Base-by-base conservation (phyloP, 2,113 vertebrate genomes). In the Paraplagusia blochii region DNA sequence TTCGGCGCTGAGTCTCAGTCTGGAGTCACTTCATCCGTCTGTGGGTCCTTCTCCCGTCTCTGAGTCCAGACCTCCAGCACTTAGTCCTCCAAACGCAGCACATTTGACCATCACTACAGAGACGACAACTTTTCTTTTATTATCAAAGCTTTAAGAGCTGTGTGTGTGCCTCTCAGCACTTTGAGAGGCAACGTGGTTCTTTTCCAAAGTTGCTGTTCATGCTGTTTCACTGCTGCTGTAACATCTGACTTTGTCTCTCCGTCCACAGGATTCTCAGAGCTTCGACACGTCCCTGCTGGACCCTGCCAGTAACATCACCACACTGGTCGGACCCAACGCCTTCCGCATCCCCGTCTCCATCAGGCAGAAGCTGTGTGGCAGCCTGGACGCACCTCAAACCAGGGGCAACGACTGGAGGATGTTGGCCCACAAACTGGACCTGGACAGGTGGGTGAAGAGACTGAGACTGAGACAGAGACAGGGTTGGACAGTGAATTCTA, bases 391-490 rank as follows among this genome's bases (percentile, higher is more conserved):
- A 0, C 97, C 97, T 0, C 95, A 98, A 86, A 98, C 95, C n/a
- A 85, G 97, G 39, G 97, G 97, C 49, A 97, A 98, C 0, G 97
- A 99, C 90, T 99, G 97, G 97, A 88, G 97, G 81, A 95, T 98
- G 94, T 77, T 99, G 79, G 97, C 97, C 14, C 97, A 97, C 81
- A 99, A 98, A 83, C 92, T 99, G 14, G 95, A 91, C 85, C 87
- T 98, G 82, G 96, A 98, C 92, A 95, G 97, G 97, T 98, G 53
- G 22, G 74, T 64, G n/a, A 40, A 60, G 17, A 19, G n/a, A n/a
- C n/a, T n/a, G n/a, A n/a, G n/a, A n/a, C n/a, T n/a, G n/a, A n/a
- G n/a, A n/a, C n/a, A n/a, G n/a, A n/a, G n/a, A n/a, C n/a, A n/a
- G n/a, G n/a, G n/a, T n/a, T n/a, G n/a, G n/a, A n/a, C 22, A 29